Conservation (phyloP, 2,113 vertebrate genomes). For the Gorilla gorilla region DNA sequence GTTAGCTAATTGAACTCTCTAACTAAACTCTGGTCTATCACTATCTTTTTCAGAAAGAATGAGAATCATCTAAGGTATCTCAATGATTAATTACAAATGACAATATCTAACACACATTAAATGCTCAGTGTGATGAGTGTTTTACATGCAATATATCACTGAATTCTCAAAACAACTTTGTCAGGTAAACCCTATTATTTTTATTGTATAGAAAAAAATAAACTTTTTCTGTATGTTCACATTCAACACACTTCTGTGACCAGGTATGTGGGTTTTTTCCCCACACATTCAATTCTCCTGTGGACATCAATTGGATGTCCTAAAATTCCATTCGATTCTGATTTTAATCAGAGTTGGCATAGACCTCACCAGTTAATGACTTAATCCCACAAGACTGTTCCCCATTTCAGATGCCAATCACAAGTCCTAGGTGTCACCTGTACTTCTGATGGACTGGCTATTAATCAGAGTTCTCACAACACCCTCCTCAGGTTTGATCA, state of each 20-base stretch:
- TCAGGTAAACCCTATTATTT: not conserved
- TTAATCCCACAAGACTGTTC: not conserved
- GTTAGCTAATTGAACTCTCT: not conserved
- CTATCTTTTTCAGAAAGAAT: slow-evolving; percentile 8
- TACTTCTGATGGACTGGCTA: not conserved
- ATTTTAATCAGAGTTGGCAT: no score
- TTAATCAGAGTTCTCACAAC: not conserved
- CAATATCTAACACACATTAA: not conserved
- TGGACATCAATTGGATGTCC: not conserved
- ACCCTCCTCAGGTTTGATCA: not conserved
- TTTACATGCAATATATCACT: not conserved
- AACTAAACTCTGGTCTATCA: not conserved
- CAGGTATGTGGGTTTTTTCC: not conserved
- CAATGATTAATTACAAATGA: not conserved
- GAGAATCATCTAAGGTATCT: not conserved
- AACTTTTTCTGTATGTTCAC: not conserved
- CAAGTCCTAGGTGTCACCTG: not conserved
- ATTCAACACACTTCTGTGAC: not conserved
- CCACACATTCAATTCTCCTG: not conserved
- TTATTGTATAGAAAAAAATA: not conserved
- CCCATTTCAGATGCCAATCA: not conserved
- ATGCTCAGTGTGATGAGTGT: not conserved
- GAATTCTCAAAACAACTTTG: not conserved
- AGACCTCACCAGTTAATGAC: not conserved
- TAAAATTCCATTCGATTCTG: not conserved